Evolutionary conservation across 2,888 invertebrate species (phyloP).

Genomic region (Galerucella nymphaeae): DNA sequence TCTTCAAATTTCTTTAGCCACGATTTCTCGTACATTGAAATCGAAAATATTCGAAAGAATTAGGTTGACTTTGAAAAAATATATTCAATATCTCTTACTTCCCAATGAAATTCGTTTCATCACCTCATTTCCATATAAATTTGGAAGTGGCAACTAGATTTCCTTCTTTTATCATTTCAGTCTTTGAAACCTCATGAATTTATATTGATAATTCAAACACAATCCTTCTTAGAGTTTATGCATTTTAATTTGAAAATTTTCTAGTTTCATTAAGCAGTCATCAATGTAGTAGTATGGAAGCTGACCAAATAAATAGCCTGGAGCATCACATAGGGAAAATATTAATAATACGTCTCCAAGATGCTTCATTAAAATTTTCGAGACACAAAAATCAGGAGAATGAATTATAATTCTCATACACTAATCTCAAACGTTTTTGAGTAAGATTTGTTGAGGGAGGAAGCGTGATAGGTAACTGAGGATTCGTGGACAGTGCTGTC

Average conservation of each 20-base stretch:
- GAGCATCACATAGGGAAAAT: too few relatives aligned
- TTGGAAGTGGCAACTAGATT: conserved; percentile 7
- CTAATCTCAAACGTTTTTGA: too few relatives aligned
- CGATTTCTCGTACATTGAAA: too few relatives aligned
- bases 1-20: too few relatives aligned
- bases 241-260: neutral
- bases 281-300: neutral
- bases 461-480: too few relatives aligned
- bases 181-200: conserved; percentile 5
- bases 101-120: neutral
- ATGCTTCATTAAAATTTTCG: too few relatives aligned
- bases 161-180: neutral
- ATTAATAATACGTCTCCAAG: too few relatives aligned
- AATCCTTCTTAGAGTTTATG: neutral
- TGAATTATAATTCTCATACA: too few relatives aligned
- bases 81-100: neutral
- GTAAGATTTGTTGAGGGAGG: too few relatives aligned
- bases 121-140: conserved; percentile 1
- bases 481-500: too few relatives aligned
- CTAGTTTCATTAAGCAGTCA: neutral
- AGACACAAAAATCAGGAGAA: too few relatives aligned
- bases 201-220: conserved; percentile 3
- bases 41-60: too few relatives aligned
- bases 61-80: neutral
- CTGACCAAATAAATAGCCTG: neutral